Conservation (phyloP, 2,888 invertebrate species). For the Cantharis flavilabris region DNA sequence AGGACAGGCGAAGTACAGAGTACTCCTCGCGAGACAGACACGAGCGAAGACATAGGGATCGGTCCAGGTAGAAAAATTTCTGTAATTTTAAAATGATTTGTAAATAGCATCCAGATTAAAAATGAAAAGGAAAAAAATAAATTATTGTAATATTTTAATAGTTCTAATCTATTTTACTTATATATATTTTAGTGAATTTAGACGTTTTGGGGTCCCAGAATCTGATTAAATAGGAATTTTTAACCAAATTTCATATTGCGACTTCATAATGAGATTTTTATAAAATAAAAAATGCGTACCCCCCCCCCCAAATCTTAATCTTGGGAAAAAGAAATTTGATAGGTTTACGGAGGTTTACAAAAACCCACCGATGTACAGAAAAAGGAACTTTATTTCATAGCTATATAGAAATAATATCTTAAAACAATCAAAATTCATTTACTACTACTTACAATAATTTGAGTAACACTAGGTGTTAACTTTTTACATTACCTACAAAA, state of each 20-base stretch:
- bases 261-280: too few species aligned
- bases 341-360: background rate
- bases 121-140: background rate
- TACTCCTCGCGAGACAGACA: background rate
- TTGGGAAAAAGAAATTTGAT: too few species aligned
- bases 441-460: background rate
- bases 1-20: too few species aligned
- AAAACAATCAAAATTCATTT: background rate
- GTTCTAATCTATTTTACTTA: too few species aligned
- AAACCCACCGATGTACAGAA: background rate
- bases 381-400: background rate
- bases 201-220: too few species aligned
- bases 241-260: too few species aligned
- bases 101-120: background rate
- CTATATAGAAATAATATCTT: background rate
- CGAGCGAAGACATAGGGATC: background rate
- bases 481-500: background rate
- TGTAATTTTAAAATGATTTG: background rate
- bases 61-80: background rate
- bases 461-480: background rate
- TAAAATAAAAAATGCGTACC: too few species aligned
- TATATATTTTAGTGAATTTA: too few species aligned
- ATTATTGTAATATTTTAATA: background rate
- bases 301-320: too few species aligned
- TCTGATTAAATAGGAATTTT: too few species aligned